These are phyloP conservation scores for Emydura subglobosa DNA, from an alignment of 2,113 vertebrate genomes.

Conservation along the genomic window DNA sequence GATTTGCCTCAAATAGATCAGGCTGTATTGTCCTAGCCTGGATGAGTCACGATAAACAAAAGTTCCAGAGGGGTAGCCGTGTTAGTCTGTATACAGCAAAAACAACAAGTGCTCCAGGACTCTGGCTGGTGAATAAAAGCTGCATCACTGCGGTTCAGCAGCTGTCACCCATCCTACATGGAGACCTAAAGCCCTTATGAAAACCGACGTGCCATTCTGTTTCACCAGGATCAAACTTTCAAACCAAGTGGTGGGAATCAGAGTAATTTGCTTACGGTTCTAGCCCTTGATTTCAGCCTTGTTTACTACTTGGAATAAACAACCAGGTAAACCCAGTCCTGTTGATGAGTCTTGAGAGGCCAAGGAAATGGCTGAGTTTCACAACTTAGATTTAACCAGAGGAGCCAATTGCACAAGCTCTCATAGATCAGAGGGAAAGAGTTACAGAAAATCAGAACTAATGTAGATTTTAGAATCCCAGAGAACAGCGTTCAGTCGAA, in stretches of 20 bases:
- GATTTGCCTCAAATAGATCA: background rate
- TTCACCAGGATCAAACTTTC: background rate
- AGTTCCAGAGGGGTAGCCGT: too few relatives aligned
- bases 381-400: background rate
- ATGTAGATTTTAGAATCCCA: background rate
- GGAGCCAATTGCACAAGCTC: background rate
- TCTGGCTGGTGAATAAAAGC: background rate
- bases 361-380: background rate
- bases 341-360: background rate
- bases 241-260: background rate
- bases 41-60: background rate
- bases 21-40: background rate
- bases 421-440: background rate
- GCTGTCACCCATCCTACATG: background rate
- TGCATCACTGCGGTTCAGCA: background rate
- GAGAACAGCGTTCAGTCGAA: rapidly evolving
- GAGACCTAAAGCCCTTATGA: background rate
- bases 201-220: background rate
- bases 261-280: background rate
- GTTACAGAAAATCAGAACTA: background rate
- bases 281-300: background rate
- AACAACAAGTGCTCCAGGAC: too few relatives aligned
- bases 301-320: background rate
- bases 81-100: too few relatives aligned
- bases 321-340: background rate